These are phyloP conservation scores for Eupithecia pulchellata DNA, from an alignment of 2,888 invertebrate genomes.

Conservation along the genomic window DNA sequence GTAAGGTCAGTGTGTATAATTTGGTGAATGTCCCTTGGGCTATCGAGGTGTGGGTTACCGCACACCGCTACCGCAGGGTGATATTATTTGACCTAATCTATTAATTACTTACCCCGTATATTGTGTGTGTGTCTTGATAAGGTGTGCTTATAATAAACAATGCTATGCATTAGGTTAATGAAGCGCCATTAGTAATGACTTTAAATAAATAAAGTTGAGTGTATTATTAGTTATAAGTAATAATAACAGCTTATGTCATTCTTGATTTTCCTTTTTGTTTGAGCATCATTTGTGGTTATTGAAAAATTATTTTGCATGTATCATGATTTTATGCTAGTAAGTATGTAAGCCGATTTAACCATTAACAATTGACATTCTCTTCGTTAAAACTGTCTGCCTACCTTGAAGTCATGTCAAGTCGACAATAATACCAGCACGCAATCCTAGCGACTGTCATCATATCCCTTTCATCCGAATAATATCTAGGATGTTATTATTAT, in stretches of 20 bases:
- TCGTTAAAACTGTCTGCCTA: not conserved
- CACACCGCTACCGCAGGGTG: conserved; percentile 35
- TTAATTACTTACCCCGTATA: conserved; percentile 8
- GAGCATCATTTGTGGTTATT: not conserved
- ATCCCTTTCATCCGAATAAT: not conserved
- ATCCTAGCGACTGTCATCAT: not conserved
- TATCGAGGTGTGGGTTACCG: conserved; percentile 9
- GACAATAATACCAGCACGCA: not conserved
- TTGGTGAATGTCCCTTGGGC: conserved; percentile 18
- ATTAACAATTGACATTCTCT: not conserved
- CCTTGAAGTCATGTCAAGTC: not conserved
- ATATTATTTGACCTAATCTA: conserved; percentile 26
- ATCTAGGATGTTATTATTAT: not conserved
- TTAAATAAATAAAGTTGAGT: not conserved
- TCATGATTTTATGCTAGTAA: not conserved
- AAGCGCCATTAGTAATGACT: not conserved
- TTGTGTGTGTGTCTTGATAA: not conserved
- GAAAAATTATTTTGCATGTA: not conserved
- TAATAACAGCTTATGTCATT: not conserved
- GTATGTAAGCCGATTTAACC: not conserved
- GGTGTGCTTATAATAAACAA: not conserved
- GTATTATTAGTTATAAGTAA: not conserved
- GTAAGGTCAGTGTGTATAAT: not conserved
- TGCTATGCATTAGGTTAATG: not conserved
- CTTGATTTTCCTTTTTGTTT: not conserved